These are phyloP conservation scores for Engraulis encrasicolus DNA, from an alignment of 2,113 vertebrate genomes.

Conservation along the genomic window DNA sequence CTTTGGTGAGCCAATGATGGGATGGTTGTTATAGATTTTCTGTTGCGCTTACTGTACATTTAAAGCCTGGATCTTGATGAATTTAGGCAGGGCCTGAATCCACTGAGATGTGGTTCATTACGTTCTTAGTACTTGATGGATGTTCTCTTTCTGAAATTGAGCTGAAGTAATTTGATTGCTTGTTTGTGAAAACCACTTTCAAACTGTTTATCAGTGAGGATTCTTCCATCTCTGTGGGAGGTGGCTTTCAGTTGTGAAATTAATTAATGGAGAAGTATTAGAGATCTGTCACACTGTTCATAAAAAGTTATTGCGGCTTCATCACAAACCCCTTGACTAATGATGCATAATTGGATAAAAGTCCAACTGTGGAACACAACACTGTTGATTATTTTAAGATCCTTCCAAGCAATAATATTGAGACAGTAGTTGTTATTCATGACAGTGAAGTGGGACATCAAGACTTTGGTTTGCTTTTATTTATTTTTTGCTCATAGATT, in stretches of 20 bases:
- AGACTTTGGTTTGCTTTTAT: too few species aligned
- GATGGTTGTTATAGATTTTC: not conserved
- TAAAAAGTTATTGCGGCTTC: not conserved
- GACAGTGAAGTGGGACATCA: too few species aligned
- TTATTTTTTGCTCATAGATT: too few species aligned
- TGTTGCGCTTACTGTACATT: not conserved
- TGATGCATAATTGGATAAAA: slow-evolving; percentile 11
- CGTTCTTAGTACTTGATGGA: not conserved
- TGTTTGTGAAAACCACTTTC: not conserved
- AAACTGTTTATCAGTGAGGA: slow-evolving; percentile 1
- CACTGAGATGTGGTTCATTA: not conserved
- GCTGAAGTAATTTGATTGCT: not conserved
- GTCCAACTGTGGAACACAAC: not conserved
- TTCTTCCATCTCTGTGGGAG: not conserved
- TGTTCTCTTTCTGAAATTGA: not conserved
- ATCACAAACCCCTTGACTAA: not conserved
- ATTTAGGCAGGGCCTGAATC: not conserved
- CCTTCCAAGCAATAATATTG: too few species aligned
- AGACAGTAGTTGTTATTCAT: too few species aligned
- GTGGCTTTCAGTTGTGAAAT: not conserved
- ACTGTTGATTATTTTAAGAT: too few species aligned
- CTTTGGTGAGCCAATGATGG: too few species aligned
- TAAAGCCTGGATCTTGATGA: not conserved
- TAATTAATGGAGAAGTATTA: not conserved
- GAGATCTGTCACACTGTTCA: not conserved